phyloP scores from a whole-genome alignment of 2,888 invertebrate species.

The Gibbula magus region DNA sequence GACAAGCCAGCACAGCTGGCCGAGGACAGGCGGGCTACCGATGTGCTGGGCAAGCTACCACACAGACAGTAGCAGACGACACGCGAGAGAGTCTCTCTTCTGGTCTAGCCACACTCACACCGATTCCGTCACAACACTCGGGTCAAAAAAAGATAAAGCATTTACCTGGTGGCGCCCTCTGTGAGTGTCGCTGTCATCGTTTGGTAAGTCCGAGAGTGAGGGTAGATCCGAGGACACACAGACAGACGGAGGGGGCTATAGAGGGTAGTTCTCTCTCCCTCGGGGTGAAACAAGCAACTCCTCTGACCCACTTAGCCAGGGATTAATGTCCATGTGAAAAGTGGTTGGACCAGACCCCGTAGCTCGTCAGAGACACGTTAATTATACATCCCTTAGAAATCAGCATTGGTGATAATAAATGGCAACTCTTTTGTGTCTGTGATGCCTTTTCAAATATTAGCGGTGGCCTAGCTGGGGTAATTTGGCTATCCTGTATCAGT shows the following conservation, averaged over 20 bases:
- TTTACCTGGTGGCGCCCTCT: neutral
- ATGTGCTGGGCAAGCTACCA: neutral
- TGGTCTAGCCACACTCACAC: neutral
- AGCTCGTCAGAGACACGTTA: slow-evolving; percentile 26
- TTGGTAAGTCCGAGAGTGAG: neutral
- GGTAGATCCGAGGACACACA: neutral
- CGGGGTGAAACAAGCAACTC: slow-evolving; percentile 17
- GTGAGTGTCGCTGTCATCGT: slow-evolving; percentile 5
- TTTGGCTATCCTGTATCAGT: slow-evolving; percentile 6
- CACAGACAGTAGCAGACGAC: neutral
- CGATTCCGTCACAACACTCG: slow-evolving; percentile 2
- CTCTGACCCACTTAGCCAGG: slow-evolving; percentile 27
- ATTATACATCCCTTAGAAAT: slow-evolving; percentile 40
- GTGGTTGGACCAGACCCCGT: slow-evolving; percentile 21
- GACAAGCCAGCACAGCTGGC: neutral
- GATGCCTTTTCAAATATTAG: slow-evolving; percentile 42
- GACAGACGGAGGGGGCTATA: neutral
- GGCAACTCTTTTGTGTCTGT: slow-evolving; percentile 34
- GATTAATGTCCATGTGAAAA: slow-evolving; percentile 32
- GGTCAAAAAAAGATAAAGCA: neutral
- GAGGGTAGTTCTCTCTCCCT: neutral
- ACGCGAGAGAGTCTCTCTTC: neutral
- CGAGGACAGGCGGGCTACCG: neutral
- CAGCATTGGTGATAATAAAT: slow-evolving; percentile 38
- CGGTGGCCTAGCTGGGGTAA: slow-evolving; percentile 31